Evolutionary conservation across 1,140 invertebrate species (phyloP).

Genomic region (Plectrocnemia conspersa): DNA sequence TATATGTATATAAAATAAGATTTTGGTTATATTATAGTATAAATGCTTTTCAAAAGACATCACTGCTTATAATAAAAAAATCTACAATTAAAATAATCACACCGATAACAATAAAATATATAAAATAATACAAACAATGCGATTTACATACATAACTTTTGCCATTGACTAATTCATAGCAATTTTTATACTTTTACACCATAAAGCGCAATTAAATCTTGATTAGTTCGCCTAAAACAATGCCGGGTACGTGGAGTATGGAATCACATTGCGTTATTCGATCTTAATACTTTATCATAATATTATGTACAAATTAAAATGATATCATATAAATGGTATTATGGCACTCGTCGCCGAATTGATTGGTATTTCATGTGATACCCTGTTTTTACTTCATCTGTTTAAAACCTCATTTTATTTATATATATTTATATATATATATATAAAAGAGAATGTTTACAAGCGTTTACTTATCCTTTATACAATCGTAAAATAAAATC

Average conservation of each 20-base stretch:
- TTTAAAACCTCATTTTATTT: conserved; percentile 21
- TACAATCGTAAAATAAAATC: conserved; percentile 21
- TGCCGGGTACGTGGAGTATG: too few relatives aligned
- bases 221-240: too few relatives aligned
- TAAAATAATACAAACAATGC: conserved; percentile 3
- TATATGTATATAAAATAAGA: not conserved
- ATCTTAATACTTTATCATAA: too few relatives aligned
- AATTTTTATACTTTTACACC: too few relatives aligned
- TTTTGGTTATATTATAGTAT: not conserved
- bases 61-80: not conserved
- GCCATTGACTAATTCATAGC: conserved; percentile 17
- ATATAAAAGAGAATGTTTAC: not conserved
- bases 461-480: conserved; percentile 18
- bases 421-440: conserved; percentile 4
- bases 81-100: not conserved
- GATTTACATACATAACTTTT: not conserved
- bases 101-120: not conserved
- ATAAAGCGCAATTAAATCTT: too few relatives aligned
- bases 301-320: conserved; percentile 16
- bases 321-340: conserved; percentile 2
- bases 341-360: conserved; percentile 22
- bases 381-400: conserved; percentile 31
- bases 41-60: not conserved
- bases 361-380: conserved; percentile 31
- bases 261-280: too few relatives aligned